Evolutionary conservation across 2,888 invertebrate genomes (phyloP).

Genomic region (Chrysolina oricalcia): DNA sequence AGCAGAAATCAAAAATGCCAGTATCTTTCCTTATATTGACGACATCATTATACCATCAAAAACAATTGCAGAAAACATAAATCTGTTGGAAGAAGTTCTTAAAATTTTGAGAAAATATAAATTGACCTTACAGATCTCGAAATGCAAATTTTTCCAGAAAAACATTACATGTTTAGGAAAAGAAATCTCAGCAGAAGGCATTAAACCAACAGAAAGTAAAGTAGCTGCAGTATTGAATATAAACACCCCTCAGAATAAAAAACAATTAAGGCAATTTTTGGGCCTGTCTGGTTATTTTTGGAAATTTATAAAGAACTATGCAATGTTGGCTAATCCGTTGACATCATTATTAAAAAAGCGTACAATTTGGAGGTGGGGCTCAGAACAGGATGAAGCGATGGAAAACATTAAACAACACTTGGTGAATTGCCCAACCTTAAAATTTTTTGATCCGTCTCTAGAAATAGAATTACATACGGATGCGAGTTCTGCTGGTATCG

Average conservation of each 20-base stretch:
- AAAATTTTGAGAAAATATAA: constrained; percentile 30
- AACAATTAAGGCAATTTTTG: constrained; percentile 53
- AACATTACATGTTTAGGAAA: constrained; percentile 50
- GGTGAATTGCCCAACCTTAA: background rate
- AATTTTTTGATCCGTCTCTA: constrained; percentile 13
- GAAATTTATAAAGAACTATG: constrained; percentile 49
- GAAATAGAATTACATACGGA: constrained; percentile 49
- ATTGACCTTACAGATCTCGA: constrained; percentile 51
- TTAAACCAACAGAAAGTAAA: constrained; percentile 50
- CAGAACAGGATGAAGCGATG: too few species aligned
- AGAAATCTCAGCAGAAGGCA: constrained; percentile 51
- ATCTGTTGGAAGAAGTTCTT: constrained; percentile 32
- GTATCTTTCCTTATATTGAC: constrained; percentile 49
- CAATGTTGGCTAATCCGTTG: constrained; percentile 45
- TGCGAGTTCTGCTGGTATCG: constrained; percentile 47
- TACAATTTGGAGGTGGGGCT: too few species aligned
- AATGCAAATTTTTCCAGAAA: constrained; percentile 51
- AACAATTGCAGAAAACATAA: constrained; percentile 42
- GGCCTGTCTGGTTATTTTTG: constrained; percentile 52
- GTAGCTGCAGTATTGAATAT: constrained; percentile 48
- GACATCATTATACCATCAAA: constrained; percentile 51
- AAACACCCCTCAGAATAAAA: constrained; percentile 43
- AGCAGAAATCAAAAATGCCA: constrained; percentile 41
- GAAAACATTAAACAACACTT: constrained; percentile 15
- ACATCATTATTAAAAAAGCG: constrained; percentile 35